Evolutionary conservation across 2,113 vertebrate species (phyloP), one percentile per base, ranked within the genome.

Genomic region (Xenopus laevis): DNA sequence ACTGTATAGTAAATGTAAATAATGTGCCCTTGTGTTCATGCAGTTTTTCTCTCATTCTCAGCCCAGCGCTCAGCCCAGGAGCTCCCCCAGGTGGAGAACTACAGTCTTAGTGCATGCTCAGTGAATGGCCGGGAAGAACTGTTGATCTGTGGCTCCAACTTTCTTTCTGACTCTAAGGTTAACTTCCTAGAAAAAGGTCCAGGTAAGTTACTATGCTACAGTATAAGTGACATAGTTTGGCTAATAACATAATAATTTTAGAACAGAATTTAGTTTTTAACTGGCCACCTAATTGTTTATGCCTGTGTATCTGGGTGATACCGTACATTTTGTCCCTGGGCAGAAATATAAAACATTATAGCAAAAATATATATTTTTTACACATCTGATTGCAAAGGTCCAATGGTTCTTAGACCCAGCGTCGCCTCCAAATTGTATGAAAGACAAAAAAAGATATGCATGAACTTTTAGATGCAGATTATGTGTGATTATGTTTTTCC

Each of bases 61-160:
- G 95, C 95, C 70, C 95, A 97, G 87, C 95, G 95, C 33, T 97
- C 95, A 0, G 95, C 95, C 20, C 95, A 97, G 86, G 95, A 96
- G 82, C 89, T 97, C 68, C 95, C 95, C 6, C 90, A 94, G 79
- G 92, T 97, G 52, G 95, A 96, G 84, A 92, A 91, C 0, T 87
- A 94, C 78, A 95, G 88, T 50, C 84, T 93, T 13, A 93, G 90
- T 1, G 92, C 93, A 67, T 92, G 94, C 76, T 94, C 88, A 0
- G 91, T 94, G 78, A 91, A 93, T 21, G 95, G 95, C 45, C 92
- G 94, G 0, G 92, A 94, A 71, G 94, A 95, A 79, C 88, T 96
- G 21, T 84, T 94, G 71, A 81, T 97, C 57, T 89, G 88, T 0
- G 95, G 95, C 47, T 87, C 86, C 77, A 96, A 97, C 85, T 96